Conservation (phyloP, 1,140 invertebrate genomes). For the Aphaenogaster rudis region DNA sequence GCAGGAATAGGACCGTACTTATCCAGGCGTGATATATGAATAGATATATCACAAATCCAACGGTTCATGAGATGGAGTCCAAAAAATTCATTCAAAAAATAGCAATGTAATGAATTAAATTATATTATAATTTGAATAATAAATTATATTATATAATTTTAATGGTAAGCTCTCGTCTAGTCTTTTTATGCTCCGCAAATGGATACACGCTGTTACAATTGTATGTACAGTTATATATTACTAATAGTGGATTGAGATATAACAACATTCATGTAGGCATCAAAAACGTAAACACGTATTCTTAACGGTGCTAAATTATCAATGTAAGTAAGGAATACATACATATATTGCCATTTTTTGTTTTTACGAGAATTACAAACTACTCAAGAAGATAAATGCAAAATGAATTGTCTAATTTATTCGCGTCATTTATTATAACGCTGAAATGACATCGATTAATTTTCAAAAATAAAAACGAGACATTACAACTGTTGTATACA, state of each 20-base stretch:
- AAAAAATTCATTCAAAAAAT: neutral
- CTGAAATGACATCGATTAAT: neutral
- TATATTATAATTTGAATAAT: neutral
- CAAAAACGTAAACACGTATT: neutral
- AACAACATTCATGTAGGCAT: neutral
- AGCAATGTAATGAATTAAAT: slow-evolving; percentile 5
- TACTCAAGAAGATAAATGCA: neutral
- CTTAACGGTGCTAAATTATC: neutral
- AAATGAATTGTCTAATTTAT: neutral
- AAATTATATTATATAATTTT: neutral
- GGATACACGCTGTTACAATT: neutral
- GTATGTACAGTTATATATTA: neutral
- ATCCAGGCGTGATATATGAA: neutral
- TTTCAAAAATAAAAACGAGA: neutral
- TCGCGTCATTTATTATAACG: neutral
- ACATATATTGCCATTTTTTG: neutral
- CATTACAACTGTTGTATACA: neutral
- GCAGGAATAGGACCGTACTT: neutral
- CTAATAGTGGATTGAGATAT: neutral
- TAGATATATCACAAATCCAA: neutral
- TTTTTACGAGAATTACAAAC: neutral
- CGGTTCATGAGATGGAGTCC: neutral
- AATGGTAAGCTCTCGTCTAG: neutral
- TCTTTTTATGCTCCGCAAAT: neutral
- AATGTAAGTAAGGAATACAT: neutral